Evolutionary conservation across 1,140 invertebrate species (phyloP).

Genomic region (Neoseiulus cucumeris): DNA sequence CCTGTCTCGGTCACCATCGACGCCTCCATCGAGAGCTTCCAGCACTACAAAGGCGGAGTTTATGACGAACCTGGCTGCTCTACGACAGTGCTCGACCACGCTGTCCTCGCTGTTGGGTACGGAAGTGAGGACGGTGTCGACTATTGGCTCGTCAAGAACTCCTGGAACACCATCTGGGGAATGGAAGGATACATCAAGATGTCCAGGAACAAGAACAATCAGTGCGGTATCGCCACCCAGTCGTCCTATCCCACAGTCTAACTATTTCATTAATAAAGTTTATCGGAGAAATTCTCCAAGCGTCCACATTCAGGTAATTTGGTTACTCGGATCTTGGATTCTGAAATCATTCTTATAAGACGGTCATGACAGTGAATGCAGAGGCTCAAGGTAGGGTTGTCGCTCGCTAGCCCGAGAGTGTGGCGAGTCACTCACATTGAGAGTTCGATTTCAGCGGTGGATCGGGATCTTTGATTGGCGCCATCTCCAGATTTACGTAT

Average conservation of each 20-base stretch:
- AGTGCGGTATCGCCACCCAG: conserved; percentile 62
- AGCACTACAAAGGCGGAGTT: conserved; percentile 29
- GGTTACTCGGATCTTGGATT: no score
- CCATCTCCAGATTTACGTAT: no score
- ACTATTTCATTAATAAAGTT: conserved; percentile 5
- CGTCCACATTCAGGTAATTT: no score
- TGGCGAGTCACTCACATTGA: no score
- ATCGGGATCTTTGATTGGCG: no score
- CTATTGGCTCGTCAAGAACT: conserved; percentile 41
- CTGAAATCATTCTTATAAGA: no score
- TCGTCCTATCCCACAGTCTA: conserved; percentile 35
- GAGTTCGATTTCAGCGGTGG: no score
- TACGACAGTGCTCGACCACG: conserved; percentile 34
- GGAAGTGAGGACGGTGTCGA: conserved; percentile 24
- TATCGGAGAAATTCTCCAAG: no score
- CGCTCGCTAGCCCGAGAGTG: no score
- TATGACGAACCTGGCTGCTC: conserved; percentile 44
- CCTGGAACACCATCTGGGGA: conserved; percentile 34
- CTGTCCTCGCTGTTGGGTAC: conserved; percentile 27
- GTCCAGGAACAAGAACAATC: conserved; percentile 29
- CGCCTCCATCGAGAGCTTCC: conserved; percentile 31
- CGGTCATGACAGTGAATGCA: no score
- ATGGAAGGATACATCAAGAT: conserved; percentile 36
- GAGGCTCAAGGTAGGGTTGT: no score
- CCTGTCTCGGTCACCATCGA: conserved; percentile 12